Percentiles rank a stretch among this genome's conserved stretches.
Evolutionary conservation across 2,113 vertebrate genomes (phyloP).

Genomic region (Macquaria ambigua): DNA sequence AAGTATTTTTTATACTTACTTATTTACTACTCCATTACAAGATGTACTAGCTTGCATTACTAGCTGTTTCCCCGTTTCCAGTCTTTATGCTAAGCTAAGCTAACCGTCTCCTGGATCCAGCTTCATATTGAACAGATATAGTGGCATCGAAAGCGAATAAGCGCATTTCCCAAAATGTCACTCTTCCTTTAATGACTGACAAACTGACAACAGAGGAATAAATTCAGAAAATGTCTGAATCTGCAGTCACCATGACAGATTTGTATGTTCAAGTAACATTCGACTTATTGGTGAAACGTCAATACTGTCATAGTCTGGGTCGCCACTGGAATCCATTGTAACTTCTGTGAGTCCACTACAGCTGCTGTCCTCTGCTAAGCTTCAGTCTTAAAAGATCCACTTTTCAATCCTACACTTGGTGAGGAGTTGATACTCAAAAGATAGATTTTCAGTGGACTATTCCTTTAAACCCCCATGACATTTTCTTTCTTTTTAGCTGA

Average conservation of each 20-base stretch:
- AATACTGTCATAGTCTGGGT: background rate
- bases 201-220: too few species aligned
- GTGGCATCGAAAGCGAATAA: background rate
- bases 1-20: too few species aligned
- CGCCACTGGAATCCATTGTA: background rate
- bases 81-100: too few species aligned
- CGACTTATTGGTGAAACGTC: background rate
- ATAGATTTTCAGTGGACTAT: slow-evolving; percentile 31
- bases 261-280: too few species aligned
- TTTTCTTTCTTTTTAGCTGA: background rate
- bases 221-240: background rate
- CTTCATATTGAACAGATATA: too few species aligned
- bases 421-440: background rate
- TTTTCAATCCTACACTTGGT: background rate
- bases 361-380: background rate
- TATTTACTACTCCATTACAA: too few species aligned
- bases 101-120: too few species aligned
- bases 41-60: too few species aligned
- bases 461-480: slow-evolving; percentile 25
- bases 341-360: background rate
- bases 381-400: background rate
- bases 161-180: background rate
- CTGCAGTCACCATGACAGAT: too few species aligned
- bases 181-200: too few species aligned
- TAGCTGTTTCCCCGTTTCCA: too few species aligned